phyloP scores from a whole-genome alignment of 2,797 vertebrate genomes.

The Sparidentex hasta region DNA sequence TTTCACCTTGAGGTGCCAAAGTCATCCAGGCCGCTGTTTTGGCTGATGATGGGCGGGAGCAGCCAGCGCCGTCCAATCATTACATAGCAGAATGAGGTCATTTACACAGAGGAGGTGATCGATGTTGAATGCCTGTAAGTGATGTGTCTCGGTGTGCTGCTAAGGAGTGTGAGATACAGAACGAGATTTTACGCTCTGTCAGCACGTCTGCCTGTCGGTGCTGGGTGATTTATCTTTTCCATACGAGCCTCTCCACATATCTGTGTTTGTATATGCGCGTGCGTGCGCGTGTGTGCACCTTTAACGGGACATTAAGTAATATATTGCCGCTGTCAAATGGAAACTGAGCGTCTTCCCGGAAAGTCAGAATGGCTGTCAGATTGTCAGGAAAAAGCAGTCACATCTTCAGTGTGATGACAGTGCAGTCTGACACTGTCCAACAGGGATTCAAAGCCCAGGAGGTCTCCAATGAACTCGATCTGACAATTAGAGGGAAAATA shows the following conservation, averaged over 20 bases:
- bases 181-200: slow-evolving; percentile 67
- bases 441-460: slow-evolving; percentile 25
- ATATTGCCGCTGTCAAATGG: slow-evolving; percentile 63
- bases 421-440: slow-evolving; percentile 35
- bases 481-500: slow-evolving; percentile 37
- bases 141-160: slow-evolving; percentile 41
- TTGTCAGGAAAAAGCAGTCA: slow-evolving; percentile 34
- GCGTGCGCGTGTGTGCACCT: neutral
- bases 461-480: slow-evolving; percentile 33
- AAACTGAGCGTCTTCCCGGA: slow-evolving; percentile 55
- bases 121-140: slow-evolving; percentile 45
- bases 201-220: slow-evolving; percentile 50
- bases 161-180: slow-evolving; percentile 55
- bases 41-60: slow-evolving; percentile 47
- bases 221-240: slow-evolving; percentile 61
- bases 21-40: slow-evolving; percentile 47
- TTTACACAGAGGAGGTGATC: slow-evolving; percentile 62
- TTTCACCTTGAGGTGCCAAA: slow-evolving; percentile 72
- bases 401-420: slow-evolving; percentile 29
- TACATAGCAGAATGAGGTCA: slow-evolving; percentile 67
- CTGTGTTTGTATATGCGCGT: slow-evolving; percentile 37
- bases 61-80: slow-evolving; percentile 60
- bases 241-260: slow-evolving; percentile 40
- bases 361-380: slow-evolving; percentile 62
- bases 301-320: slow-evolving; percentile 63